Percentiles rank a stretch among this genome's conserved stretches.
Evolutionary conservation across 2,888 invertebrate species (phyloP).

Genomic region (Iselma pallidipennis): DNA sequence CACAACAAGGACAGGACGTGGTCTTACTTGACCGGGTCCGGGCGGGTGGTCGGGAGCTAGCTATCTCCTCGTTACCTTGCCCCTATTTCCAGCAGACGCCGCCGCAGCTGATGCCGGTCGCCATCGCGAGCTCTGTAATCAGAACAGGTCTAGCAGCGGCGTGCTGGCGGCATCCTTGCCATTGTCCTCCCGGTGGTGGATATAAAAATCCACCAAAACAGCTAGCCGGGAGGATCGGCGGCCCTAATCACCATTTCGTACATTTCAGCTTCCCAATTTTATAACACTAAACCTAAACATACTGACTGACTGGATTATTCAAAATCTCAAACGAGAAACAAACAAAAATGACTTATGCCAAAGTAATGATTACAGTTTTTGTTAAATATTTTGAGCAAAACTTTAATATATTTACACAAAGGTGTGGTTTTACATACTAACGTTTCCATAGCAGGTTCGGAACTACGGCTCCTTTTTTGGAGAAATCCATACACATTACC

Average conservation of each 20-base stretch:
- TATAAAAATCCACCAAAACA: neutral
- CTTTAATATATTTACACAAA: neutral
- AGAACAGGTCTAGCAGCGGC: conserved; percentile 64
- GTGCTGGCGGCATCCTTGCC: conserved; percentile 41
- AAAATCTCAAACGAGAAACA: too few species aligned
- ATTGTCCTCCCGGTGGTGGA: conserved; percentile 7
- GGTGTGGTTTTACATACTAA: neutral
- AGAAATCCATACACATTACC: too few species aligned
- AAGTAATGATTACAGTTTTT: neutral
- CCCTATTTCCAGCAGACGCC: conserved; percentile 67
- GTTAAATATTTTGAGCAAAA: neutral
- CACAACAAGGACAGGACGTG: conserved; percentile 57
- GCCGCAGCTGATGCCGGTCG: conserved; percentile 57
- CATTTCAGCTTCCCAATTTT: neutral
- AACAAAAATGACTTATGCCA: too few species aligned
- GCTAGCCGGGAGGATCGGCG: conserved; percentile 16
- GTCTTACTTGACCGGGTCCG: conserved; percentile 58
- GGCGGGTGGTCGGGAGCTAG: conserved; percentile 58
- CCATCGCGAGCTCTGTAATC: conserved; percentile 63
- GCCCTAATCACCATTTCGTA: conserved; percentile 13
- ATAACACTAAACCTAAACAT: neutral
- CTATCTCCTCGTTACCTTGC: conserved; percentile 67
- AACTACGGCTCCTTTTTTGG: too few species aligned
- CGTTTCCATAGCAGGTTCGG: neutral
- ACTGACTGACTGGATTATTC: neutral